Conservation (phyloP, 2,113 vertebrate species). For the Falco punctatus region DNA sequence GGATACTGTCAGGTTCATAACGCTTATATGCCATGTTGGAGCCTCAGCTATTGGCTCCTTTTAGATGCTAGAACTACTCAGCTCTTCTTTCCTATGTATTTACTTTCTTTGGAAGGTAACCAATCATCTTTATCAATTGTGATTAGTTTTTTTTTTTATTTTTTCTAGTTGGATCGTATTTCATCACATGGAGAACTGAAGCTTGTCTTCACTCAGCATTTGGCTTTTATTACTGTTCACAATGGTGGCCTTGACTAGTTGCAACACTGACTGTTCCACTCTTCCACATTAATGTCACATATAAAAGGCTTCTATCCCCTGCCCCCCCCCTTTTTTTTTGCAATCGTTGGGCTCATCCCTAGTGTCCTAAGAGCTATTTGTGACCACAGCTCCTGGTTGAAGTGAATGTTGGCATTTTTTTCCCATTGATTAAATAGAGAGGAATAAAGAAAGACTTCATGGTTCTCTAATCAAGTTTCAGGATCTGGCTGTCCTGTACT, state of each 20-base stretch:
- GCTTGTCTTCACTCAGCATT: neutral
- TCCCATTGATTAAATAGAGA: neutral
- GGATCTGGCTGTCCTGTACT: neutral
- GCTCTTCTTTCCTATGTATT: neutral
- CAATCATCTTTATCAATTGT: neutral
- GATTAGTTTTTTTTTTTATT: neutral
- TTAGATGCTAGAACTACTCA: neutral
- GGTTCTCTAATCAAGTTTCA: neutral
- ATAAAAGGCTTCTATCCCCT: neutral
- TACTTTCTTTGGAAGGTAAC: neutral
- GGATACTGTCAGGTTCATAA: neutral
- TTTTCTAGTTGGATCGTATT: neutral
- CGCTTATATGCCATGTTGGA: neutral
- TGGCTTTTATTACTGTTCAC: neutral
- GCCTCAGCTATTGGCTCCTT: neutral
- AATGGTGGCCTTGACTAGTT: neutral
- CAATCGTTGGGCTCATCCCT: neutral
- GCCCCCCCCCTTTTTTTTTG: neutral
- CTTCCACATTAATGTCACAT: neutral
- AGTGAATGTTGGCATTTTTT: neutral
- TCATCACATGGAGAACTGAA: neutral
- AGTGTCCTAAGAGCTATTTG: neutral
- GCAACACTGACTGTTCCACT: neutral
- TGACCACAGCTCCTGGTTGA: neutral
- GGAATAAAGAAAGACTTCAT: neutral